Evolutionary conservation across 2,888 invertebrate species (phyloP).

Genomic region (Anaspis maculata): DNA sequence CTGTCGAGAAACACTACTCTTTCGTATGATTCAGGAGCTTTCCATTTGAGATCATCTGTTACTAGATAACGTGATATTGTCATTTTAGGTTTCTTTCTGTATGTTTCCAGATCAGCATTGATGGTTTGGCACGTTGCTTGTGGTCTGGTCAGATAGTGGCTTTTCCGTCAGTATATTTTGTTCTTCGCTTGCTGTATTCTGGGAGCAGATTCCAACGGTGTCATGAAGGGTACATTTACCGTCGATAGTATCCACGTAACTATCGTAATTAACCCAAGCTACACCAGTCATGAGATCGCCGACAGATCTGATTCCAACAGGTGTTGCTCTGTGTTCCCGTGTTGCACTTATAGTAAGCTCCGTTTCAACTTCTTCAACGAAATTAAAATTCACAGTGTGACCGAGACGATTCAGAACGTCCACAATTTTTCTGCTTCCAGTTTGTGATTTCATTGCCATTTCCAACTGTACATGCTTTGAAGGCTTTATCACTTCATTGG

Average conservation of each 20-base stretch:
- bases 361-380: slow-evolving; percentile 29
- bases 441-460: slow-evolving; percentile 24
- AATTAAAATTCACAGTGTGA: slow-evolving; percentile 25
- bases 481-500: slow-evolving; percentile 21
- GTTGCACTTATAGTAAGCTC: slow-evolving; percentile 19
- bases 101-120: too few species aligned
- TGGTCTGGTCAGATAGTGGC: too few species aligned
- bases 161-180: too few species aligned
- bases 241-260: slow-evolving; percentile 22
- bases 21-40: too few species aligned
- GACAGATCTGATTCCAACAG: slow-evolving; percentile 19
- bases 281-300: slow-evolving; percentile 18
- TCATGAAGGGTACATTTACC: slow-evolving; percentile 26
- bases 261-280: slow-evolving; percentile 28
- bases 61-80: too few species aligned
- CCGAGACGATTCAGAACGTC: slow-evolving; percentile 28
- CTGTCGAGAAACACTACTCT: too few species aligned
- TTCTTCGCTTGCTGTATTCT: too few species aligned
- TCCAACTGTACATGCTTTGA: slow-evolving; percentile 25
- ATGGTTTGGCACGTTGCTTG: too few species aligned
- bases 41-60: too few species aligned
- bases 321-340: slow-evolving; percentile 20
- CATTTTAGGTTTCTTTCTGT: too few species aligned
- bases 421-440: slow-evolving; percentile 21
- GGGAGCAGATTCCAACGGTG: slow-evolving; percentile 25